A percentile compares a stretch with the other conserved stretches of the same genome.
Conservation (phyloP, 2,888 invertebrate genomes). For the Patella ulyssiponensis region DNA sequence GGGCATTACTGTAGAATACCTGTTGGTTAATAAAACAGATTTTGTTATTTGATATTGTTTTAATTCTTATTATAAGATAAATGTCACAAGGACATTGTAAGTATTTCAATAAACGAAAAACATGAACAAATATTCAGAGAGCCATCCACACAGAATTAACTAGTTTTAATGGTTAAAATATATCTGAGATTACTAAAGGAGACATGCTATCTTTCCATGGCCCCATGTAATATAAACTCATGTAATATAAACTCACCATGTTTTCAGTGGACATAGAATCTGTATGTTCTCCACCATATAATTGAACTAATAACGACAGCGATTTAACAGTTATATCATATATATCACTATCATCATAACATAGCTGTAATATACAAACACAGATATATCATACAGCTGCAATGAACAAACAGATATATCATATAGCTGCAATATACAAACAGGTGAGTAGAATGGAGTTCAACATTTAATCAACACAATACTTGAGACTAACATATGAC, state of each 20-base stretch:
- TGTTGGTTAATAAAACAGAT: slow-evolving; percentile 35
- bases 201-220: no score
- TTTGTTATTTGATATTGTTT: no score
- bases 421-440: slow-evolving; percentile 20
- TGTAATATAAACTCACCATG: slow-evolving; percentile 54
- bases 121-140: no score
- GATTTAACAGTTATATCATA: slow-evolving; percentile 66
- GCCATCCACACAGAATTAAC: no score
- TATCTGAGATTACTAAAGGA: no score
- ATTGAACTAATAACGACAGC: slow-evolving; percentile 69
- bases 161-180: no score
- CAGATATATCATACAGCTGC: slow-evolving; percentile 67
- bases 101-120: no score
- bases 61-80: no score
- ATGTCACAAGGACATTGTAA: no score
- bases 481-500: no score
- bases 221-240: no score
- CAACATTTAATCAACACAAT: neutral
- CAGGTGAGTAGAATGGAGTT: slow-evolving; percentile 45
- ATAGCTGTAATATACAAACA: slow-evolving; percentile 57
- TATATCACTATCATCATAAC: slow-evolving; percentile 69
- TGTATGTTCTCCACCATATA: slow-evolving; percentile 72
- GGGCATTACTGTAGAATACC: slow-evolving; percentile 67
- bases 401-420: slow-evolving; percentile 56
- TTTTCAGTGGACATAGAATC: slow-evolving; percentile 67